Base-by-base conservation (phyloP, 1,140 invertebrate species). In the Acromyrmex charruanus region DNA sequence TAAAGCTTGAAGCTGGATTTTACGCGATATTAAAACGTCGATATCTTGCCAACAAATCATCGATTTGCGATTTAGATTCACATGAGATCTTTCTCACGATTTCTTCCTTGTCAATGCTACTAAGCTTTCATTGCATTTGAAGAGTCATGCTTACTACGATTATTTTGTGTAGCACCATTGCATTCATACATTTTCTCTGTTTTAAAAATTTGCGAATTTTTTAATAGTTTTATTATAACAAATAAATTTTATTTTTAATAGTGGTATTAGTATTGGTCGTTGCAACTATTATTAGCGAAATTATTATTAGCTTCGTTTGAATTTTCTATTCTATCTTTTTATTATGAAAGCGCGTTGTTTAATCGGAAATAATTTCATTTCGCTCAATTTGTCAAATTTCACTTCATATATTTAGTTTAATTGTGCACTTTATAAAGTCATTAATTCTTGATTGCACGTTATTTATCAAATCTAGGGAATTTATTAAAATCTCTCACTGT, bases 11-110 rank as follows among this genome's bases (percentile, higher is more conserved):
- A 49, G 61, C 25, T 25, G 25, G 25, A 1, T 4, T 2, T 81
- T 14, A 39, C 14, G 31, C 9, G 10, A 6, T 51, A 49, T 59
- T 44, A 14, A 21, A 16, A 12, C 14, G 4, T 44, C 14, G 59
- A 31, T 14, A 9, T 35, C 9, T 5, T 5, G 0, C 9, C 3
- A 6, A 7, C 12, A 28, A 21, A 9, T 53, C 31, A 10, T 61
- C 18, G 12, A 86, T 35, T 16, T 49, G 49, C 2, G n/a, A 61
- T 21, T 79, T 74, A 2, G 44, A 6, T 10, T 66, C 77, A 3
- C 87, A 90, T 0, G 51, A 59, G 6, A 89, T 61, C 3, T 89
- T 55, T 6, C 63, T 87, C 0, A 89, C n/a, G 1, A 89, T 14
- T 28, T 72, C 72, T 6, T 90, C 88, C 7, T 16, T 58, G 0